A percentile compares a stretch with the other conserved stretches of the same genome.
Conservation (phyloP, 2,797 vertebrate species). For the Lophotriccus pileatus region DNA sequence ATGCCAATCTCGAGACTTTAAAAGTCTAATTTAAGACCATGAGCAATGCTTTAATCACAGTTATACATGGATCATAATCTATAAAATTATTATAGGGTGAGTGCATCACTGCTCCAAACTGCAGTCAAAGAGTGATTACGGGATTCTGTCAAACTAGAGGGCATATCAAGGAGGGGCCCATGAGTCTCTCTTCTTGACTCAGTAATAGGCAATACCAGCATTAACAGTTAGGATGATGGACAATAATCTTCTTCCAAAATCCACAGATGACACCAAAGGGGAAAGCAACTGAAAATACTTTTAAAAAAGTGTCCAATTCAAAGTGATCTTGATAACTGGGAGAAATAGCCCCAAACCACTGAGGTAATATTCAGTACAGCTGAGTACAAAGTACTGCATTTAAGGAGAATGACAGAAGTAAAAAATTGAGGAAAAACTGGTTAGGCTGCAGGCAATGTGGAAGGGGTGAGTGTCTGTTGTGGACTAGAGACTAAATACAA, state of each 20-base stretch:
- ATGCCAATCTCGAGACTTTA: not conserved
- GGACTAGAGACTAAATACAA: not conserved
- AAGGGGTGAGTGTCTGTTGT: not conserved
- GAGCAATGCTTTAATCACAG: constrained; percentile 34
- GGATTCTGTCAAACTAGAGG: not conserved
- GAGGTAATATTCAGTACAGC: not conserved
- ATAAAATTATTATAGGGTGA: constrained; percentile 20
- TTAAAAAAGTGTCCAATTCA: not conserved
- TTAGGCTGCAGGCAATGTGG: not conserved
- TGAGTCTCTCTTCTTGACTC: not conserved
- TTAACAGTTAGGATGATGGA: not conserved
- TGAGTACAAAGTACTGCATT: not conserved
- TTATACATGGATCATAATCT: not conserved
- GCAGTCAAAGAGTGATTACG: not conserved
- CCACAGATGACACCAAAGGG: not conserved
- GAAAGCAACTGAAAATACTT: not conserved
- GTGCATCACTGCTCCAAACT: constrained; percentile 12
- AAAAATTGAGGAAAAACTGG: not conserved
- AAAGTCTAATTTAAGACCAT: not conserved
- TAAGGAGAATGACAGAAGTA: not conserved
- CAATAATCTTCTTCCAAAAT: not conserved
- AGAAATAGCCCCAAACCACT: not conserved
- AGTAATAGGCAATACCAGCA: not conserved
- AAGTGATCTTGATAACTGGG: not conserved
- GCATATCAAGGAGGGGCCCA: not conserved